Conservation (phyloP, 2,113 vertebrate species). For the Gnathonemus longibarbis region DNA sequence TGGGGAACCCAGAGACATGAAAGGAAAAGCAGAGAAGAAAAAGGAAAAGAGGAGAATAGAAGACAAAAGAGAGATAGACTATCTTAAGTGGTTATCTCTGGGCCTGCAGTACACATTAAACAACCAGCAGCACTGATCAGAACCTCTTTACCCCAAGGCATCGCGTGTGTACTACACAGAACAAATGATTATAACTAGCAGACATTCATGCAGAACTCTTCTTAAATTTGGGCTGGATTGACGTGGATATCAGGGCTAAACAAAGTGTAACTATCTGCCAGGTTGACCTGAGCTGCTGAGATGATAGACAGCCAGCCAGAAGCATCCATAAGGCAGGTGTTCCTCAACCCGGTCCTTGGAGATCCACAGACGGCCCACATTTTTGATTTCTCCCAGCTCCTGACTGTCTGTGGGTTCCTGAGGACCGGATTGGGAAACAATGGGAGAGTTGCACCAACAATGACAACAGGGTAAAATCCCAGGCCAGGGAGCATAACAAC, state of each 20-base stretch:
- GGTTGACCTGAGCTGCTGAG: slow-evolving; percentile 1
- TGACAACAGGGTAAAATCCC: neutral
- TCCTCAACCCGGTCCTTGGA: neutral
- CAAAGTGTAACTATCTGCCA: slow-evolving; percentile 8
- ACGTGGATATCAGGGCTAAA: neutral
- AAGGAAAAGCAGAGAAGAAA: neutral
- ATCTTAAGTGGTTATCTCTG: neutral
- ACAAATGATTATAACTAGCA: neutral
- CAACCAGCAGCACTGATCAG: neutral
- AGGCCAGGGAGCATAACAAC: neutral
- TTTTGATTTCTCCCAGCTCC: neutral
- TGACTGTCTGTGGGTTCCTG: neutral
- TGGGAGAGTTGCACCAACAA: neutral
- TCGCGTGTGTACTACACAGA: neutral
- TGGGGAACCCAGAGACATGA: neutral
- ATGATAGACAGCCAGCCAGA: neutral
- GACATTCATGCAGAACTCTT: neutral
- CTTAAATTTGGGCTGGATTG: neutral
- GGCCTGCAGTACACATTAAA: neutral
- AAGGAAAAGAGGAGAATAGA: neutral
- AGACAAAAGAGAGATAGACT: neutral
- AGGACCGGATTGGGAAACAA: neutral
- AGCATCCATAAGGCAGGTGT: neutral
- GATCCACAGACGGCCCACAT: neutral
- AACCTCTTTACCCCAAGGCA: neutral